Base-by-base conservation (phyloP, 1,140 invertebrate species). In the Mizuhopecten yessoensis region DNA sequence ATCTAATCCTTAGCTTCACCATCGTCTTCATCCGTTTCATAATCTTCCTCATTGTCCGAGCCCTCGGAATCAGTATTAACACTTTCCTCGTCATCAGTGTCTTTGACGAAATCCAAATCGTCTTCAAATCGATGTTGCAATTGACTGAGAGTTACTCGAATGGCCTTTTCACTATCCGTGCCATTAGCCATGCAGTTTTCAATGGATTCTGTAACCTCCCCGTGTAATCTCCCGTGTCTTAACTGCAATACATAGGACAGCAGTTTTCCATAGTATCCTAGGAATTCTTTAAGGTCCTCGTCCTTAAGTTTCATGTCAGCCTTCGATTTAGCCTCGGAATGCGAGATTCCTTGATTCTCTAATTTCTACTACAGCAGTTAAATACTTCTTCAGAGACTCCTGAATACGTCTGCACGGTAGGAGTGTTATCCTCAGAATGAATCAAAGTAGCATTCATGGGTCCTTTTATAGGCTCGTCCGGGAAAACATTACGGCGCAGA, bases 351-450 rank as follows among this genome's bases (percentile, higher is more conserved):
- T 42, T 45, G 36, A 2, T 34, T 42, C 36, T 33, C 36, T 45
- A 0, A 45, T 33, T 13, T n/a, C n/a, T n/a, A n/a, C n/a, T n/a
- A n/a, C n/a, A n/a, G n/a, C n/a, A n/a, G n/a, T n/a, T n/a, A n/a
- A n/a, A n/a, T n/a, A n/a, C n/a, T n/a, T 3, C 23, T 7, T n/a
- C 34, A n/a, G n/a, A n/a, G n/a, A n/a, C 0, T 33, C 34, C 42
- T 11, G 5, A 1, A 36, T 87, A 17, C 23, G 87, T 90, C 89
- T 88, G 88, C 29, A 88, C 87, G 15, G 7, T 88, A 9, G 20
- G 23, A 86, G 9, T 13, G 49, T 88, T 33, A 9, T 87, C 88
- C 23, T 86, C 87, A 42, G 36, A 86, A 45, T 87, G 87, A 89
- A 29, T 13, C n/a, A n/a, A 87, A 33, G n/a, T 15, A 34, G 33